Evolutionary conservation across 2,113 vertebrate species (phyloP), one percentile per base, ranked within the genome.

Genomic region (Caranx melampygus): DNA sequence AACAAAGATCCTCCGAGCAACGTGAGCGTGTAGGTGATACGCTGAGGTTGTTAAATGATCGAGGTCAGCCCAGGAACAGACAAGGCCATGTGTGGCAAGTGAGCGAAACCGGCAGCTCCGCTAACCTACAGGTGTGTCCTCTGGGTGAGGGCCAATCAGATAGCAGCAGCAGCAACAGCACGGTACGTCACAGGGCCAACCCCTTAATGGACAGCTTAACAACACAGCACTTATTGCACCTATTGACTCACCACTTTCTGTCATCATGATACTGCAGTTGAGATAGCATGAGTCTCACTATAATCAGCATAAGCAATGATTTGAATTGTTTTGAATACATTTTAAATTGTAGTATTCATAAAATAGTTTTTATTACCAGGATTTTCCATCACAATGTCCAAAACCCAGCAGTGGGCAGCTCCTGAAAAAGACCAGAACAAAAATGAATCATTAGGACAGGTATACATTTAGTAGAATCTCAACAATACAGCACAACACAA

Each of bases 381-480:
- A 55, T 91, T 93, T 91, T 95, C 94, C 94, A 95, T 95, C 80
- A 83, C 91, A 86, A 76, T 33, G 62, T 81, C 63, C 58, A 69
- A 72, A 84, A 70, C 47, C 76, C 82, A 83, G 84, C 84, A 87
- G 85, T 72, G 75, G 72, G 81, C 79, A 79, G 59, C 70, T 89
- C 82, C 92, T 94, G 85, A 81, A 91, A 86, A 5, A 82, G 69
- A 76, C 34, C 3, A 44, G 64, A 1, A 37, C 37, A 35, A 2
- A 51, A 35, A 35, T 0, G 1, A 6, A 37, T 31, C 0, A 72
- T 37, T 52, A 49, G 12, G 1, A 57, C 52, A 77, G 44, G 1
- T 47, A 12, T 33, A n/a, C 2, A 49, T 49, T 33, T 18, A n/a
- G 0, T n/a, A 35, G 7, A 16, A 33, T n/a, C 1, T 49, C 55